Percentiles rank a stretch among this genome's conserved stretches.
phyloP scores from a whole-genome alignment of 2,113 vertebrate species.

The Etia nguti region DNA sequence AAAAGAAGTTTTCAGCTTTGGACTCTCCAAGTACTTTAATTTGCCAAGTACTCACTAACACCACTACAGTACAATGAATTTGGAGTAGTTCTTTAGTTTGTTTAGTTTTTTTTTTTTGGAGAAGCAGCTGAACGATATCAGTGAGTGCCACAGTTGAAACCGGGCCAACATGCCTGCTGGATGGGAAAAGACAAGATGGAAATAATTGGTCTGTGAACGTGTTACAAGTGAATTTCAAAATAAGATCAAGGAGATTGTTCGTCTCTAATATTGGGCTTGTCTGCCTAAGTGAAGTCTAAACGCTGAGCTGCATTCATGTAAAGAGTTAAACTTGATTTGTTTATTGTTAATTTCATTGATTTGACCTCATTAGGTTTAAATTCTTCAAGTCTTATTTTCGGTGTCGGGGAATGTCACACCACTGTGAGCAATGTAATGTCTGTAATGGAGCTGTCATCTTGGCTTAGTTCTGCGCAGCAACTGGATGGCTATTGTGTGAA shows the following conservation, averaged over 20 bases:
- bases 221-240: not conserved
- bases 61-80: not conserved
- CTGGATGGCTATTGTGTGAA: not conserved
- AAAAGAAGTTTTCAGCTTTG: not conserved
- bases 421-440: not conserved
- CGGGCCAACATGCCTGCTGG: not conserved
- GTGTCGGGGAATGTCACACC: not conserved
- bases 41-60: not conserved
- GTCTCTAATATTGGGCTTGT: not conserved
- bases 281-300: not conserved
- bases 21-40: rapidly evolving
- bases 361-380: not conserved
- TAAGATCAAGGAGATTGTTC: not conserved
- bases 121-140: not conserved
- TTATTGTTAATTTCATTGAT: not conserved
- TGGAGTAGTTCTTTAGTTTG: too few relatives aligned
- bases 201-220: not conserved
- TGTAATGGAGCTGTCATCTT: not conserved
- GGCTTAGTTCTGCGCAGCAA: not conserved
- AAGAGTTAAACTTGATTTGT: rapidly evolving
- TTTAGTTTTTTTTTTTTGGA: not conserved
- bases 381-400: not conserved
- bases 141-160: rapidly evolving
- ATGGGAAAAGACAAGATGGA: not conserved
- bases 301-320: not conserved